Base-by-base conservation (phyloP, 2,113 vertebrate species). In the Brachyhypopomus gauderio region DNA sequence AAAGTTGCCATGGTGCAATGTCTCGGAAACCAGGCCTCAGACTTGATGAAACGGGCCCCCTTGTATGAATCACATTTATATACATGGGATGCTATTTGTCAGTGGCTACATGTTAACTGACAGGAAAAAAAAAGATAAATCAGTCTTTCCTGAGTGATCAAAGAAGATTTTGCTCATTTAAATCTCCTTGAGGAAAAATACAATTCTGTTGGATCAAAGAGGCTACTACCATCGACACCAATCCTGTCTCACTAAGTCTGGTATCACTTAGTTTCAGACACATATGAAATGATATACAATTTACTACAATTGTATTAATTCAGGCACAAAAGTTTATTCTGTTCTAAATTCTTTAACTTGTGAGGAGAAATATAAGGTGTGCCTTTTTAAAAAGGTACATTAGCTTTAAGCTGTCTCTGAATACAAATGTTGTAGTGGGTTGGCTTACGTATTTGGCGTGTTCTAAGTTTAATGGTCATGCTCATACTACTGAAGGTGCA, bases 71-170 rank as follows among this genome's bases (percentile, higher is more conserved):
- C 14, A 27, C 20, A 23, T 38, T 22, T 70, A 59, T 55, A 70
- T 70, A 71, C 66, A 70, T 14, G 25, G 77, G 30, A 78, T 23
- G 58, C 25, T 34, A 60, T 69, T 59, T 71, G 34, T 69, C 63
- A 69, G 3, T 23, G 48, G 0, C 30, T 41, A 59, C 6, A 67
- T 27, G 52, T 71, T 60, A 71, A 20, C 48, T 78, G 64, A 59
- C 27, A 36, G 20, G 30, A 55, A 55, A 20, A 48, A 48, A 55
- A 27, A 22, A 20, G 12, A 52, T 30, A 30, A 30, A 30, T 1
- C 30, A 52, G 11, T 12, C 45, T 52, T 52, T 14, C 66, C 36
- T 27, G 30, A 60, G 17, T 70, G 22, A 70, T 71, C 16, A 70
- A 67, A 36, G 19, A 55, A 17, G 3, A 12, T 36, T 23, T 8